Base-by-base conservation (phyloP, 2,888 invertebrate species). In the Mantis religiosa region DNA sequence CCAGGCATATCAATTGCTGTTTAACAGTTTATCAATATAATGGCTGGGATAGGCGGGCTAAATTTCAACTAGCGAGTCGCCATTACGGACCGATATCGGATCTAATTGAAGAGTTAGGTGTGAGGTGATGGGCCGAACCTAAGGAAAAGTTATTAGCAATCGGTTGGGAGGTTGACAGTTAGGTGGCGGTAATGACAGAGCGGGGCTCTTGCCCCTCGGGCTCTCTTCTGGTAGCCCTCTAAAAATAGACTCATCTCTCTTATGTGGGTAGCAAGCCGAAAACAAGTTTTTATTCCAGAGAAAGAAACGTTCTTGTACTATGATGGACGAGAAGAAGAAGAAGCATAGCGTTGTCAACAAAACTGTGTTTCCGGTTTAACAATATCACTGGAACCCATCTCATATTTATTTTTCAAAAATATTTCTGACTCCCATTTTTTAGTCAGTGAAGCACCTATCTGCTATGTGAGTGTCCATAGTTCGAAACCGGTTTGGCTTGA, bases 1-100 rank as follows among this genome's bases (percentile, higher is more conserved):
- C 28, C 12, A 9, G 12, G 25, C 27, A 47, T 85, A 85, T 85
- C 85, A n/a, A 28, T 81, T 86, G 28, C 28, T 86, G 81, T 86
- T 86, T 86, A 85, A 85, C 85, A 85, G 85, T 85, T 85, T 85
- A 81, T 81, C 81, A 30, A 28, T 81, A 81, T 86, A 71, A 86
- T 86, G 81, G 86, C 86, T 71, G 20, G 20, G 25, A 71, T 71
- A 71, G 54, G 54, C 54, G 54, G 54, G 54, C 15, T 71, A 71
- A 71, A 71, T 71, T 71, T 71, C 54, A 71, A 71, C 54, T 71
- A 71, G 54, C 54, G 54, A 71, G 54, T 25, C 54, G 54, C 54
- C 54, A 71, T 71, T 71, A 71, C 54, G 54, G 41, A 85, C 41
- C 41, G 27, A 85, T 85, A 85, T 27, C 28, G 85, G n/a, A 85